Evolutionary conservation across 2,797 vertebrate species (phyloP).

Genomic region (Halcyon chelicuti): DNA sequence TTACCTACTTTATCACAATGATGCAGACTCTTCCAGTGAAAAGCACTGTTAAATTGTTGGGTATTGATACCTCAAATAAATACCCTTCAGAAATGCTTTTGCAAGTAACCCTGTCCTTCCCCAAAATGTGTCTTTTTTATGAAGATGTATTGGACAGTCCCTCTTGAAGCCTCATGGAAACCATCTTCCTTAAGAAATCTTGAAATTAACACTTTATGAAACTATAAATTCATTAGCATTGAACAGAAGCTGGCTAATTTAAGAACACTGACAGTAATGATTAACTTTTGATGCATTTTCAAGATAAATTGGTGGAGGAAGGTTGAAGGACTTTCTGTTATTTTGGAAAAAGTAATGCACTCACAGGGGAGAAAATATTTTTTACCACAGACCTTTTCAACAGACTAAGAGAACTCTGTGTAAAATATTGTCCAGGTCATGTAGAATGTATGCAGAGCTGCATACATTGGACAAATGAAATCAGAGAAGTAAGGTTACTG

Average conservation of each 20-base stretch:
- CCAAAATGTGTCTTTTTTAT: not conserved
- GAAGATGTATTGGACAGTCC: not conserved
- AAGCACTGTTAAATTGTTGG: not conserved
- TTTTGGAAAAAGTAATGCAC: not conserved
- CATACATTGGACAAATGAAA: not conserved
- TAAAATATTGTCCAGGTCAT: not conserved
- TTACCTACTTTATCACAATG: not conserved
- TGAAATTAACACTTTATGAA: not conserved
- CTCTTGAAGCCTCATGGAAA: not conserved
- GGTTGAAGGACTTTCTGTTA: not conserved
- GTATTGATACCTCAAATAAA: not conserved
- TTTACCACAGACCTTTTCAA: not conserved
- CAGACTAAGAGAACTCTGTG: rapidly evolving
- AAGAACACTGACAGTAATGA: not conserved
- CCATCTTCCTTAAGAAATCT: not conserved
- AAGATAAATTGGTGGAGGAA: not conserved
- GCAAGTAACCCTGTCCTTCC: not conserved
- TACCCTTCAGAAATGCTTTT: not conserved
- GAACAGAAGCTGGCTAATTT: not conserved
- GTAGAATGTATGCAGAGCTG: not conserved
- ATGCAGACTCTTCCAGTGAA: not conserved
- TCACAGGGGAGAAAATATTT: not conserved
- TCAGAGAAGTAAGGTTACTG: not conserved
- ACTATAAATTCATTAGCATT: not conserved
- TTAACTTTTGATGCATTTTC: not conserved